Percentiles rank a stretch among this genome's conserved stretches.
These are phyloP conservation scores for Achatina immaculata DNA, from an alignment of 1,140 invertebrate species.

Conservation along the genomic window DNA sequence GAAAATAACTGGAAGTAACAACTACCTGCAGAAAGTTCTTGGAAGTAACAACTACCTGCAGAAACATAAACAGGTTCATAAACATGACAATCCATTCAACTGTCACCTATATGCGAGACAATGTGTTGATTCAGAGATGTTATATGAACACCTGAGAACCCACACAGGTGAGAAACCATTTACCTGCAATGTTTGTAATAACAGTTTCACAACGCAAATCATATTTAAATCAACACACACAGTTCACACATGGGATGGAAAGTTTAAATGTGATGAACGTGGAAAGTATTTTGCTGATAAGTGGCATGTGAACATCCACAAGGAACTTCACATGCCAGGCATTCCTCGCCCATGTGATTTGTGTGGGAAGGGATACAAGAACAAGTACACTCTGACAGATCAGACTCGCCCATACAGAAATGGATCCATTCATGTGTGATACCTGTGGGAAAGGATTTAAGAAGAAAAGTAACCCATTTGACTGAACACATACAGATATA, in stretches of 20 bases:
- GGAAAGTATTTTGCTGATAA: background rate
- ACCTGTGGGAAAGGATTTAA: slow-evolving; percentile 53
- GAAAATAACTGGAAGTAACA: too few species aligned
- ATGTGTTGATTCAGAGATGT: background rate
- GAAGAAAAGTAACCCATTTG: slow-evolving; percentile 50
- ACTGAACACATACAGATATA: slow-evolving; percentile 85
- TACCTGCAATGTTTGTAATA: background rate
- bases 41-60: background rate
- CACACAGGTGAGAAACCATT: background rate
- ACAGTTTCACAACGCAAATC: background rate
- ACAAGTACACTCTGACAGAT: background rate
- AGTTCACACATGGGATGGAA: background rate
- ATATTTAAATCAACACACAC: background rate
- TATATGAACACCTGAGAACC: background rate
- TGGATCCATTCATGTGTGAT: slow-evolving; percentile 56
- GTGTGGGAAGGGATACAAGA: background rate
- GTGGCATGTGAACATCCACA: background rate
- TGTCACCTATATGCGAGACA: background rate
- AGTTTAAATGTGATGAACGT: background rate
- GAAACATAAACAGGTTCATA: background rate
- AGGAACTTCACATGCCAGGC: background rate
- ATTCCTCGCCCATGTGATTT: background rate
- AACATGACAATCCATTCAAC: background rate
- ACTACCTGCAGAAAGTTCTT: too few species aligned
- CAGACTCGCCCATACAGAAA: slow-evolving; percentile 47